Percentiles rank a stretch among this genome's conserved stretches.
phyloP scores from a whole-genome alignment of 2,888 invertebrate species.

The Petrophora chlorosata region DNA sequence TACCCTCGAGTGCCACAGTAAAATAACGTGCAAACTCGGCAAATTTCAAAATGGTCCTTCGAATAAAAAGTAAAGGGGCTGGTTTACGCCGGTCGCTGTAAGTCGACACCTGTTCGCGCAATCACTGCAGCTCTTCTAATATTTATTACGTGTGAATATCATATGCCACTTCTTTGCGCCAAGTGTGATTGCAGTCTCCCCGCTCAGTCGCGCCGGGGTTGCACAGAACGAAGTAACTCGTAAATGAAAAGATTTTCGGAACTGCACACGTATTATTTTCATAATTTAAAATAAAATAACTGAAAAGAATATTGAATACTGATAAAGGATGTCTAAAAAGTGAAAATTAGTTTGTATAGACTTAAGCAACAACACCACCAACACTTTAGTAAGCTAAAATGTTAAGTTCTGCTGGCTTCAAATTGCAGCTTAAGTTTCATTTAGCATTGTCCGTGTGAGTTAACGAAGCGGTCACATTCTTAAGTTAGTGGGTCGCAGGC shows the following conservation, averaged over 20 bases:
- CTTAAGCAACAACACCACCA: slow-evolving; percentile 17
- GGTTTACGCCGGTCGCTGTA: slow-evolving; percentile 45
- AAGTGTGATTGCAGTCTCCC: slow-evolving; percentile 60
- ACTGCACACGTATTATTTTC: slow-evolving; percentile 22
- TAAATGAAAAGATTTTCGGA: slow-evolving; percentile 25
- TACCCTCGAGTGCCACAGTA: slow-evolving; percentile 47
- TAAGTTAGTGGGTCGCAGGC: slow-evolving; percentile 52
- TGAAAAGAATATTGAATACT: slow-evolving; percentile 15
- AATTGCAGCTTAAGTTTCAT: slow-evolving; percentile 19
- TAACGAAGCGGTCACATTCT: slow-evolving; percentile 46
- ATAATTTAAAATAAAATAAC: slow-evolving; percentile 11
- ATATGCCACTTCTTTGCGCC: slow-evolving; percentile 65
- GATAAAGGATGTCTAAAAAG: slow-evolving; percentile 17
- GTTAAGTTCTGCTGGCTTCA: not conserved
- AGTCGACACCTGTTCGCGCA: slow-evolving; percentile 72
- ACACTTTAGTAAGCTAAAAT: slow-evolving; percentile 11
- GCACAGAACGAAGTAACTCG: slow-evolving; percentile 13
- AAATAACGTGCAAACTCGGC: slow-evolving; percentile 52
- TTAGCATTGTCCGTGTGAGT: slow-evolving; percentile 40
- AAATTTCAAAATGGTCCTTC: slow-evolving; percentile 50
- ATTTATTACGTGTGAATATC: slow-evolving; percentile 82
- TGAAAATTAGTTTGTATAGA: slow-evolving; percentile 24
- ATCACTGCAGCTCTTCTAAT: slow-evolving; percentile 81
- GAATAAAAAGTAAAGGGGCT: slow-evolving; percentile 52
- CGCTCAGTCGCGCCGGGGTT: slow-evolving; percentile 30